A percentile compares a stretch with the other conserved stretches of the same genome.
phyloP scores from a whole-genome alignment of 2,797 vertebrate genomes.

The Graptemys geographica region DNA sequence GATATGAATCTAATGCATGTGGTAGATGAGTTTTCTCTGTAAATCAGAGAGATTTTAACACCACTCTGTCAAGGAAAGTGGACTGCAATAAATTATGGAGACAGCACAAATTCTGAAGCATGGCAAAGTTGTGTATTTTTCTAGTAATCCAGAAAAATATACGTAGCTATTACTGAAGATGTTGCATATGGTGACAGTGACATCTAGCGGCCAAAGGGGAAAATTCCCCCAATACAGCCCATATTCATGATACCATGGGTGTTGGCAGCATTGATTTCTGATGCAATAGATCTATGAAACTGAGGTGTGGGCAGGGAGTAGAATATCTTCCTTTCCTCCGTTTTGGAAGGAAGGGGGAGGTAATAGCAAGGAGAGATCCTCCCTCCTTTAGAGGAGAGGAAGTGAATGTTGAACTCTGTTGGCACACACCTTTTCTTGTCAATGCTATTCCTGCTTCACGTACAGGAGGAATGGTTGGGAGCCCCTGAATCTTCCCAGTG shows the following conservation, averaged over 20 bases:
- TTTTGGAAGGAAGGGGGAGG: background rate
- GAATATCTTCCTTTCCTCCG: background rate
- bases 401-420: background rate
- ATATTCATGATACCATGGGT: background rate
- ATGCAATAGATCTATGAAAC: background rate
- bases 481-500: background rate
- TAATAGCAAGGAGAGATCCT: background rate
- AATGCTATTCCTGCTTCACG: background rate
- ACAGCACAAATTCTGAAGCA: accelerated
- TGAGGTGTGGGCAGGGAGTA: background rate
- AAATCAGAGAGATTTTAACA: background rate
- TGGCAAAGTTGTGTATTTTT: accelerated
- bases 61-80: background rate
- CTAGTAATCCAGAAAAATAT: accelerated
- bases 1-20: background rate
- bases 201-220: background rate
- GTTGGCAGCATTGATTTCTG: background rate
- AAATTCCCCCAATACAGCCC: background rate
- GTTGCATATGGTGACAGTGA: background rate
- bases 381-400: accelerated
- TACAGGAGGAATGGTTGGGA: background rate
- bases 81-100: background rate
- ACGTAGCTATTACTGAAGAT: background rate
- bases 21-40: background rate
- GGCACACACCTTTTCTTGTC: background rate